Percentiles rank a stretch among this genome's conserved stretches.
Conservation (phyloP, 1,140 invertebrate genomes). For the Heliothis virescens region DNA sequence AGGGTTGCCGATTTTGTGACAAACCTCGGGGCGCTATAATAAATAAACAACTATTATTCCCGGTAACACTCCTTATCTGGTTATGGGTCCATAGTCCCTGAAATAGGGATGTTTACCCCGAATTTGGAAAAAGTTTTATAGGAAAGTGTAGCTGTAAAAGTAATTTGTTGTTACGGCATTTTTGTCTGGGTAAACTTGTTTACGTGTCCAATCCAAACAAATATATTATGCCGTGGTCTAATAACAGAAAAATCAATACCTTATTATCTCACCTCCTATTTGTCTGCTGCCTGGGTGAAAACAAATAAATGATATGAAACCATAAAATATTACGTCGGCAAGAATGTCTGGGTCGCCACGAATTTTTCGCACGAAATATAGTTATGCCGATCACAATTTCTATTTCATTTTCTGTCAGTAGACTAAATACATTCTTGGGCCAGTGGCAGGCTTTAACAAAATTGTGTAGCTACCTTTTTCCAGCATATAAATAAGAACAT, state of each 20-base stretch:
- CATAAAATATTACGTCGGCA: not conserved
- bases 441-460: no score
- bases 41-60: conserved; percentile 11
- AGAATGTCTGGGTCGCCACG: not conserved
- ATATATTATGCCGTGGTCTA: conserved; percentile 17
- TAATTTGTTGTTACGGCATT: conserved; percentile 56
- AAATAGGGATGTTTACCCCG: conserved; percentile 24
- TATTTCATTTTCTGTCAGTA: no score
- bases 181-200: conserved; percentile 47
- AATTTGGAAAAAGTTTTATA: conserved; percentile 61
- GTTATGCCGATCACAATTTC: no score
- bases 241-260: conserved; percentile 4
- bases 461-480: no score
- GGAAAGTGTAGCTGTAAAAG: conserved; percentile 53
- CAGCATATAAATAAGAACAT: no score
- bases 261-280: not conserved
- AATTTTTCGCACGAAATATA: not conserved
- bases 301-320: not conserved
- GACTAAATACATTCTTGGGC: no score
- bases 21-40: not conserved
- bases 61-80: not conserved
- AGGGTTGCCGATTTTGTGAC: not conserved
- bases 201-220: conserved; percentile 19
- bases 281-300: not conserved
- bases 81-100: not conserved